A percentile compares a stretch with the other conserved stretches of the same genome.
Evolutionary conservation across 2,888 invertebrate genomes (phyloP).

Genomic region (Hirtodrosophila histrioides): DNA sequence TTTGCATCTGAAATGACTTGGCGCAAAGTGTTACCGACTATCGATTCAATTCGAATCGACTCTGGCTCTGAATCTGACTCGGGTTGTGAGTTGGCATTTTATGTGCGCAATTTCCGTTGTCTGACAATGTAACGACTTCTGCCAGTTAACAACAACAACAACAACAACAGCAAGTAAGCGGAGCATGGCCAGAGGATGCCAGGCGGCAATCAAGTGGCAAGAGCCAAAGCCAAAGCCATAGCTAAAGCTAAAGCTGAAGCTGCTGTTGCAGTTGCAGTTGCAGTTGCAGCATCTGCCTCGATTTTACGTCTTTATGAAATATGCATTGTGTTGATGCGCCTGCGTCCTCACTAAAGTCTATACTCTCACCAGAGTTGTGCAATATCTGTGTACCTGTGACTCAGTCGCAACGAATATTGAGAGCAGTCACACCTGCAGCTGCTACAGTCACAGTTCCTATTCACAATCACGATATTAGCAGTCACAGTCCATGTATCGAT

Average conservation of each 20-base stretch:
- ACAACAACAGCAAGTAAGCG: conserved; percentile 18
- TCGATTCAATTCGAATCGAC: conserved; percentile 30
- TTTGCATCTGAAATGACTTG: conserved; percentile 39
- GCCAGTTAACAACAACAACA: conserved; percentile 49
- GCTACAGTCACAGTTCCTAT: no score
- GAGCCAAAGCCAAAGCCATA: conserved; percentile 13
- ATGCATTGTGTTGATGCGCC: conserved; percentile 55
- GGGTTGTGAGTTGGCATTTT: conserved; percentile 56
- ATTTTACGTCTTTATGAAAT: conserved; percentile 53
- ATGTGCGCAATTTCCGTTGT: conserved; percentile 71
- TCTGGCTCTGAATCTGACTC: conserved; percentile 25
- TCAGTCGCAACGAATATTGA: no score
- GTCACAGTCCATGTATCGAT: no score
- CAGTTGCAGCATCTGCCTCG: conserved; percentile 50
- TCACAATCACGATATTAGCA: no score
- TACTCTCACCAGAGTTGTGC: background rate
- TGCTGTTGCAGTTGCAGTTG: conserved; percentile 39
- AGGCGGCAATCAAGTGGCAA: conserved; percentile 28
- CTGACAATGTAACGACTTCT: conserved; percentile 73
- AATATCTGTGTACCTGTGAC: no score
- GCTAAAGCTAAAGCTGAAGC: conserved; percentile 29
- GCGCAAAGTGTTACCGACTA: conserved; percentile 35
- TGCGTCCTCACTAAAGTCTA: conserved; percentile 55
- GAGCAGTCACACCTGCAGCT: no score
- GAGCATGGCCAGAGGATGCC: conserved; percentile 30